These are phyloP conservation scores for Poecilia wingei DNA, from an alignment of 2,797 vertebrate genomes.

Conservation along the genomic window DNA sequence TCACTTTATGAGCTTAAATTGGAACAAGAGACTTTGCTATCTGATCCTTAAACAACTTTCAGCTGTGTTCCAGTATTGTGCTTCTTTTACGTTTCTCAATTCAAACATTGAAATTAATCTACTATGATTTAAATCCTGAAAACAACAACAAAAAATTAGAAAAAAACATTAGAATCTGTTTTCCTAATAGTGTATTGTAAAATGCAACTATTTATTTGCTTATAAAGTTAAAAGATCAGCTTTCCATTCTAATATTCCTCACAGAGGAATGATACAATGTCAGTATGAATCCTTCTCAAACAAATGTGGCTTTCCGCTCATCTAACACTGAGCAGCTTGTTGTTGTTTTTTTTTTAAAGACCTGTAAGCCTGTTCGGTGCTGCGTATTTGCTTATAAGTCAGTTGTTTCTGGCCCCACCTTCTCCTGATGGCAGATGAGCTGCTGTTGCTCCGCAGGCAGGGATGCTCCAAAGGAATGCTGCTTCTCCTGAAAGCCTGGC, in stretches of 20 bases:
- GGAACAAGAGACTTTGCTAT: background rate
- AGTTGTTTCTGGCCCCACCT: background rate
- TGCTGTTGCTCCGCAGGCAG: slow-evolving; percentile 19
- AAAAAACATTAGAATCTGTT: background rate
- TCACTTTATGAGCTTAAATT: background rate
- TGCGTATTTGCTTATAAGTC: slow-evolving; percentile 7
- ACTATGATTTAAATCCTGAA: background rate
- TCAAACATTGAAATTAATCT: background rate
- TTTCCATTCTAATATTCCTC: too few species aligned
- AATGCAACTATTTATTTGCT: background rate
- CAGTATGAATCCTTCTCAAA: background rate
- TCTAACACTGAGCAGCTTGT: background rate
- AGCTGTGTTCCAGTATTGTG: background rate
- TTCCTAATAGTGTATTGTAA: background rate
- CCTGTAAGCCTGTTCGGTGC: background rate
- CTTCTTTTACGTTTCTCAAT: background rate
- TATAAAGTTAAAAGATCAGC: background rate
- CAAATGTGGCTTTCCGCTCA: background rate
- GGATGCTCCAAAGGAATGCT: slow-evolving; percentile 49
- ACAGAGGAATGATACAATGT: background rate
- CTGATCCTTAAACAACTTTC: background rate
- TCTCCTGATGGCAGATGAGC: background rate
- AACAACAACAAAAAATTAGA: background rate
- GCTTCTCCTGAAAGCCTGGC: slow-evolving; percentile 47
- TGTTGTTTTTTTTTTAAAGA: background rate